phyloP scores from a whole-genome alignment of 2,888 invertebrate species.

The Acanthosepion esculentum region DNA sequence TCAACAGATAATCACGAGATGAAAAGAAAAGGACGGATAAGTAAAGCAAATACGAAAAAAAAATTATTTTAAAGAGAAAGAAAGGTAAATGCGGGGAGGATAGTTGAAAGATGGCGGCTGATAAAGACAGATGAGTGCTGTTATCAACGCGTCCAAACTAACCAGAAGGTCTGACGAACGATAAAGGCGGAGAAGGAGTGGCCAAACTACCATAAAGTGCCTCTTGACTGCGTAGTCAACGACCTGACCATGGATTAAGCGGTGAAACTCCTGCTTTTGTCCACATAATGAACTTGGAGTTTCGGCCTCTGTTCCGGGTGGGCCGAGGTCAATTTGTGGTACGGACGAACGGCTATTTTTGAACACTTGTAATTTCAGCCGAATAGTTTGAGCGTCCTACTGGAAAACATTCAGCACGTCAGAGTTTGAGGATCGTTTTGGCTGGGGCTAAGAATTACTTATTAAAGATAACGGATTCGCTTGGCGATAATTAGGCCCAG shows the following conservation, averaged over 20 bases:
- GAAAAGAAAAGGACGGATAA: no score
- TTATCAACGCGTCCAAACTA: background rate
- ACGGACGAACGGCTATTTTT: background rate
- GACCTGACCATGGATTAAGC: background rate
- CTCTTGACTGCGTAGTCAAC: background rate
- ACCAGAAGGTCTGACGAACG: background rate
- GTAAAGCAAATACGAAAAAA: no score
- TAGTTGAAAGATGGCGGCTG: background rate
- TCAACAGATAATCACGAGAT: no score
- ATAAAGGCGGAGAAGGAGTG: background rate
- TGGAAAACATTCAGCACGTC: background rate
- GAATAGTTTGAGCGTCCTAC: background rate
- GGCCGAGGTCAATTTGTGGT: background rate
- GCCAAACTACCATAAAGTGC: background rate
- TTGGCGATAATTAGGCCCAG: background rate
- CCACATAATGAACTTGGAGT: slow-evolving; percentile 14
- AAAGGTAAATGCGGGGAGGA: background rate
- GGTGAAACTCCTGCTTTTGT: background rate
- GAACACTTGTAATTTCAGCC: background rate
- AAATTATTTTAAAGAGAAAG: no score
- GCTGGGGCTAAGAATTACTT: background rate
- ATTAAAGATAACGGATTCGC: background rate
- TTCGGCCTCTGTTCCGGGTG: background rate
- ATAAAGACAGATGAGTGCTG: background rate
- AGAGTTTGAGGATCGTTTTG: background rate